Evolutionary conservation across 1,140 invertebrate species (phyloP).

Genomic region (Ephestia elutella): DNA sequence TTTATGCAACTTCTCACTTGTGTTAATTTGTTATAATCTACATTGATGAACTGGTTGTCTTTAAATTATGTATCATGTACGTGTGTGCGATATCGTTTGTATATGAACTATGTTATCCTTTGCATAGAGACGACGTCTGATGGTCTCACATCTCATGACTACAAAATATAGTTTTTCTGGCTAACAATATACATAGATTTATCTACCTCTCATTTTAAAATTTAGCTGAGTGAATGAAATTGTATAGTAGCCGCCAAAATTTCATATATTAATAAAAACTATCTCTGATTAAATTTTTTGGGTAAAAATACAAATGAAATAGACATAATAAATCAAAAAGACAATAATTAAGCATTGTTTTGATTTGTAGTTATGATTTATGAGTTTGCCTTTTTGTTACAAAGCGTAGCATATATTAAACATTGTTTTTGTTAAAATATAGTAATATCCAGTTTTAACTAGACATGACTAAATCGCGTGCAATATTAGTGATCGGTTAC

Average conservation of each 20-base stretch:
- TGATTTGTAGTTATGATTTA: background rate
- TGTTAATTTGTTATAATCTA: background rate
- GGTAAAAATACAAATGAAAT: background rate
- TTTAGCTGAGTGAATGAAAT: no score
- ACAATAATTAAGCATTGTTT: background rate
- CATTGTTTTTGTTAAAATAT: background rate
- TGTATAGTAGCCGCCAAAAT: no score
- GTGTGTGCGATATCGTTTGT: no score
- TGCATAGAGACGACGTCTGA: no score
- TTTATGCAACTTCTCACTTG: background rate
- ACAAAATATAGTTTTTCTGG: background rate
- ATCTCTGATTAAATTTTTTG: no score
- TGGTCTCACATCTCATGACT: no score
- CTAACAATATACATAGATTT: background rate
- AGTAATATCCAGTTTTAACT: background rate
- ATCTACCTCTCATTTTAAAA: background rate
- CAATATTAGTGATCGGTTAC: slow-evolving; percentile 4
- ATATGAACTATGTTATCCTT: no score
- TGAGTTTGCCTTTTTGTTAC: background rate
- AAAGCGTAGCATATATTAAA: background rate
- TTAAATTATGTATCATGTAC: background rate
- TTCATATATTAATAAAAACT: no score
- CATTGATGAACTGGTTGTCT: background rate
- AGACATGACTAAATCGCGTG: slow-evolving; percentile 1
- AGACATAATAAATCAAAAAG: background rate